These are phyloP conservation scores for Octopus sinensis DNA, from an alignment of 1,140 invertebrate species.

Conservation along the genomic window DNA sequence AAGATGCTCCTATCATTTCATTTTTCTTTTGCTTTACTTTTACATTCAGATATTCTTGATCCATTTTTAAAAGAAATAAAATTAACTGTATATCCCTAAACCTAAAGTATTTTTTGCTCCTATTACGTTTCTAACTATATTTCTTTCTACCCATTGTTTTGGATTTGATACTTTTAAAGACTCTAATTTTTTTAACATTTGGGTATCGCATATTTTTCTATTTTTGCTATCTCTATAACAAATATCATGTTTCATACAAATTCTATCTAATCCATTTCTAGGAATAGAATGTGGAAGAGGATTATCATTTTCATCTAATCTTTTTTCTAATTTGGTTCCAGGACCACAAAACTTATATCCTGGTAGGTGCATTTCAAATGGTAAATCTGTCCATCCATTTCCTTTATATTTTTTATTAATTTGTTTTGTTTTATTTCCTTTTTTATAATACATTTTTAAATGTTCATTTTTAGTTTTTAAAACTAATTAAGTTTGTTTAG, in stretches of 20 bases:
- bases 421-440: background rate
- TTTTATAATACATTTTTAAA: constrained; percentile 2
- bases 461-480: background rate
- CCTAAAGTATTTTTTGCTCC: constrained; percentile 3
- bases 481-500: background rate
- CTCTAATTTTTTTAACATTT: constrained; percentile 4
- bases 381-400: background rate
- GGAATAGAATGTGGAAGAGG: constrained; percentile 2
- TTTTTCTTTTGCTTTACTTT: background rate
- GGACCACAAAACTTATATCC: constrained; percentile 3
- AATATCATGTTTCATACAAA: constrained; percentile 1
- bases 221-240: background rate
- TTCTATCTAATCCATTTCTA: constrained; percentile 3
- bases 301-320: constrained; percentile 4
- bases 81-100: background rate
- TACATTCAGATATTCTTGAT: background rate
- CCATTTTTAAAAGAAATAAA: background rate
- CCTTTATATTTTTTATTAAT: background rate
- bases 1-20: background rate
- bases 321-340: constrained; percentile 1
- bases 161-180: constrained; percentile 1
- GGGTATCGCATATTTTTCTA: background rate
- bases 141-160: background rate
- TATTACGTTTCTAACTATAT: background rate
- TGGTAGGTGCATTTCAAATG: background rate